phyloP scores from a whole-genome alignment of 2,797 vertebrate species.

The Thaleichthys pacificus region DNA sequence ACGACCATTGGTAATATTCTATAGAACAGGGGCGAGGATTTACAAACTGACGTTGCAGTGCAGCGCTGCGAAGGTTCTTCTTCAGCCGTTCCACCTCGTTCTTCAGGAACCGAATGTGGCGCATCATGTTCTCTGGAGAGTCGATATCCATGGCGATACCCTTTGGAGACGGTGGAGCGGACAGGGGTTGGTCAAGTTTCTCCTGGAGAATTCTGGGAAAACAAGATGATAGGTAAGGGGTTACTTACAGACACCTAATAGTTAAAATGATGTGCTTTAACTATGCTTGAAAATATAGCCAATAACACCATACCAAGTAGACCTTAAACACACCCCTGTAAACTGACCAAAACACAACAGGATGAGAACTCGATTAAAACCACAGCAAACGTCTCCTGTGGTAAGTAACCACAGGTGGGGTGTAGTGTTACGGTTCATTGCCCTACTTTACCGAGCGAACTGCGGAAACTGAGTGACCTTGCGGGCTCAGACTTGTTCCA shows the following conservation, averaged over 20 bases:
- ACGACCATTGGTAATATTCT: background rate
- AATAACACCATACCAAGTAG: no score
- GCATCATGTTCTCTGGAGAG: conserved; percentile 99
- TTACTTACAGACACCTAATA: background rate
- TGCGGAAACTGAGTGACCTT: background rate
- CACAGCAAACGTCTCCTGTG: background rate
- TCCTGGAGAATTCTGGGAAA: conserved; percentile 91
- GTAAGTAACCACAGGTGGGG: background rate
- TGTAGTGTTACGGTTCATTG: background rate
- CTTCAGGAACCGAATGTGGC: conserved; percentile 98
- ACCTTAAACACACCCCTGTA: no score
- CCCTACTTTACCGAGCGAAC: background rate
- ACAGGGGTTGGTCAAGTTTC: conserved; percentile 98
- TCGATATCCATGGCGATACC: conserved; percentile 99
- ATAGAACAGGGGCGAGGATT: background rate
- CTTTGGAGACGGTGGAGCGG: conserved; percentile 94
- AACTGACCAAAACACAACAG: background rate
- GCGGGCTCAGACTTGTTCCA: background rate
- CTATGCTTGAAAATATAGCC: background rate
- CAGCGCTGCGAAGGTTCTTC: conserved; percentile 96
- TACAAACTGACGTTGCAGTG: conserved; percentile 89
- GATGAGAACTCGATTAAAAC: background rate
- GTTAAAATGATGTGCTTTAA: background rate
- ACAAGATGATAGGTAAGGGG: background rate
- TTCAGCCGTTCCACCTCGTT: conserved; percentile 98